A percentile compares a stretch with the other conserved stretches of the same genome.
Conservation (phyloP, 1,140 invertebrate genomes). For the Drosophila lacertosa region DNA sequence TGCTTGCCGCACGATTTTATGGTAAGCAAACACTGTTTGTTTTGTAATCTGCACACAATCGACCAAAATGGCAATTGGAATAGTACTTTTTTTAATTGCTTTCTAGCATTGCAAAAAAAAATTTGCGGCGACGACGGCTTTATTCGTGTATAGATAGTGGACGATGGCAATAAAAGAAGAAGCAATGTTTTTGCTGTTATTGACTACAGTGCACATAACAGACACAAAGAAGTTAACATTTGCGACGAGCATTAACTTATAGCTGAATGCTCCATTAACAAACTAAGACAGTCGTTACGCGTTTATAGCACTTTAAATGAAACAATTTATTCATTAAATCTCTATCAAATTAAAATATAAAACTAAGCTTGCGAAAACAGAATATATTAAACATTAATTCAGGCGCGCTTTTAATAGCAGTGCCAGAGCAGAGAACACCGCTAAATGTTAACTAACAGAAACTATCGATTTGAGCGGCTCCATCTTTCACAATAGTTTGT, state of each 20-base stretch:
- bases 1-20: neutral
- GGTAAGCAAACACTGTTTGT: neutral
- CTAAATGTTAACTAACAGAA: neutral
- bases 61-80: neutral
- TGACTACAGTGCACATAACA: slow-evolving; percentile 3
- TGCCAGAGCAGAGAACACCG: neutral
- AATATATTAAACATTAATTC: neutral
- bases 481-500: no score
- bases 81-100: slow-evolving; percentile 25
- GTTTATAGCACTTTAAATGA: neutral
- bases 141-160: slow-evolving; percentile 28
- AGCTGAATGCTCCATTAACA: neutral
- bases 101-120: slow-evolving; percentile 46
- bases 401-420: neutral
- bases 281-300: neutral
- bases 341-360: neutral
- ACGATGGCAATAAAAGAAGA: slow-evolving; percentile 24
- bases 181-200: slow-evolving; percentile 29
- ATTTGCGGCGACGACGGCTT: slow-evolving; percentile 31
- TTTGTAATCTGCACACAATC: neutral
- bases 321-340: no score
- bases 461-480: neutral
- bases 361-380: neutral
- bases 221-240: neutral
- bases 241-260: no score